Conservation (phyloP, 2,797 vertebrate genomes). For the Phylloscopus collybita region DNA sequence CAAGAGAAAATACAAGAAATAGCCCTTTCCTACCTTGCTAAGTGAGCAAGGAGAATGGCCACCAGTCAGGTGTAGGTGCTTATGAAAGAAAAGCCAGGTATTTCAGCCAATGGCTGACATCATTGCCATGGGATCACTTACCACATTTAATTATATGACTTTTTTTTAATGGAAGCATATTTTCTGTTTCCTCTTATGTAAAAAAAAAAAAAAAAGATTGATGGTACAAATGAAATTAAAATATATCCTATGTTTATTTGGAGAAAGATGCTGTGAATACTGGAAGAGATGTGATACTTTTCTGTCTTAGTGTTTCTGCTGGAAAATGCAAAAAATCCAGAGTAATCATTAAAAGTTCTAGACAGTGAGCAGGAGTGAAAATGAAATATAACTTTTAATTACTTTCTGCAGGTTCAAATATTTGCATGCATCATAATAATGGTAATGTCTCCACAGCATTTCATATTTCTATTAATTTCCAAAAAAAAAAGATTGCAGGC, state of each 20-base stretch:
- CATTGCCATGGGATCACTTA: neutral
- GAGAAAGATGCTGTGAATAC: neutral
- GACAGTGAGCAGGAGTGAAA: neutral
- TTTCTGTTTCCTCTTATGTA: neutral
- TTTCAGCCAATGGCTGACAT: neutral
- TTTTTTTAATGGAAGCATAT: neutral
- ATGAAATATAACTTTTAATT: neutral
- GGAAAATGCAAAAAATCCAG: neutral
- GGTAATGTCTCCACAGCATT: neutral
- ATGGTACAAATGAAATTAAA: neutral
- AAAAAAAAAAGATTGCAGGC: neutral
- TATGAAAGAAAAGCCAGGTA: neutral
- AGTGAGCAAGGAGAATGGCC: neutral
- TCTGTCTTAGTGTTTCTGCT: neutral
- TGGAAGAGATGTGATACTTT: neutral
- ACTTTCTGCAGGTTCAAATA: neutral
- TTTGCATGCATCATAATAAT: neutral
- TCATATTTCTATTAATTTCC: neutral
- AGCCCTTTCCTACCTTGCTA: neutral
- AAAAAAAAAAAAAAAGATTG: neutral
- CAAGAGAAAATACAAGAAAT: neutral
- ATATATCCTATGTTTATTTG: neutral
- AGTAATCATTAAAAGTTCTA: neutral
- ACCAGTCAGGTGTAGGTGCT: neutral
- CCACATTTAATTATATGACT: neutral